phyloP scores from a whole-genome alignment of 2,113 vertebrate genomes.

The Psittacus erithacus region DNA sequence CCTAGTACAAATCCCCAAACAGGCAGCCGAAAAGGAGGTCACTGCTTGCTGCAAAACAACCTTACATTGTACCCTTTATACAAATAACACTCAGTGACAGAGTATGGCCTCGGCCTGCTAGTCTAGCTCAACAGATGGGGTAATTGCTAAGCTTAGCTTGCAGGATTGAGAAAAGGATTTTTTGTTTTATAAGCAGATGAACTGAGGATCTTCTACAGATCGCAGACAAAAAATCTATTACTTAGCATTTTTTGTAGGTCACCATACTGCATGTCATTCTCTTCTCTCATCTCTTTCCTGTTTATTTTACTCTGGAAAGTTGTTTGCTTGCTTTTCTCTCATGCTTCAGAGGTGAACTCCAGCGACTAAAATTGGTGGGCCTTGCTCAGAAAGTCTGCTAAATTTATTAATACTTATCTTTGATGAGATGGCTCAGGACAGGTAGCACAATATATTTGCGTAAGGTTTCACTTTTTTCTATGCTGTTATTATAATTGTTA shows the following conservation, averaged over 20 bases:
- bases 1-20: not conserved
- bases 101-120: not conserved
- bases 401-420: not conserved
- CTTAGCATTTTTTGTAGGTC: slow-evolving; percentile 13
- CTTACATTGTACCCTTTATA: not conserved
- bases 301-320: not conserved
- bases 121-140: slow-evolving; percentile 22
- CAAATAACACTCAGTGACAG: not conserved
- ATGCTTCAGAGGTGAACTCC: not conserved
- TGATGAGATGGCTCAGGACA: not conserved
- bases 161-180: slow-evolving; percentile 25
- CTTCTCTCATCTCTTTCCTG: not conserved
- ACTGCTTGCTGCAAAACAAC: not conserved
- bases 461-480: not conserved
- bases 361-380: not conserved
- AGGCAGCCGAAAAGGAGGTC: not conserved
- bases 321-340: not conserved
- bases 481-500: not conserved
- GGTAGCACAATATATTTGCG: not conserved
- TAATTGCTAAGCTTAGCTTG: not conserved
- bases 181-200: slow-evolving; percentile 1
- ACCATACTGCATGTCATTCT: not conserved
- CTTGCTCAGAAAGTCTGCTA: not conserved
- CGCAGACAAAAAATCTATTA: slow-evolving; percentile 6
- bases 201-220: not conserved